Evolutionary conservation across 2,888 invertebrate genomes (phyloP).

Genomic region (Pollenia amentaria): DNA sequence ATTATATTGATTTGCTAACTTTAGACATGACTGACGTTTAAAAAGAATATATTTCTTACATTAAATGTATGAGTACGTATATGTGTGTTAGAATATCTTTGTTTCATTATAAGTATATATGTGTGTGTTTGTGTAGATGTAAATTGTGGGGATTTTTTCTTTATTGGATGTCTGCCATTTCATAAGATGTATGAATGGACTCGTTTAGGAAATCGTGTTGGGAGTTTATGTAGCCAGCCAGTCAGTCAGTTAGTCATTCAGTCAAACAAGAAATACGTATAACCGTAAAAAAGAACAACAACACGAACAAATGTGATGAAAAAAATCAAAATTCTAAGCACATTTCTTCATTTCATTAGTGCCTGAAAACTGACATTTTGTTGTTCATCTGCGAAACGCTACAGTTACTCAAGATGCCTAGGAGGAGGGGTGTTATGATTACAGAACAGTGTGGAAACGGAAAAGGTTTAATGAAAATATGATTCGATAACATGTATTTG

Average conservation of each 20-base stretch:
- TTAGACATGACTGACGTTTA: slow-evolving; percentile 81
- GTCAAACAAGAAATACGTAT: slow-evolving; percentile 46
- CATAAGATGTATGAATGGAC: slow-evolving; percentile 57
- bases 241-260: slow-evolving; percentile 59
- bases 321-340: slow-evolving; percentile 83
- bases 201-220: slow-evolving; percentile 26
- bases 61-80: slow-evolving; percentile 31
- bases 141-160: slow-evolving; percentile 63
- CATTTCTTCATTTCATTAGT: slow-evolving; percentile 83
- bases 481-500: no score
- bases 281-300: slow-evolving; percentile 52
- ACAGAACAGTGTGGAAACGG: slow-evolving; percentile 27
- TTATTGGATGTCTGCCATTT: slow-evolving; percentile 68
- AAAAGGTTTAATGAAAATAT: background rate
- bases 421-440: slow-evolving; percentile 19
- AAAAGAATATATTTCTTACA: slow-evolving; percentile 70
- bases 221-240: slow-evolving; percentile 47
- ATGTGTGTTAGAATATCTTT: background rate
- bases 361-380: slow-evolving; percentile 75
- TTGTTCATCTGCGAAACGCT: slow-evolving; percentile 34
- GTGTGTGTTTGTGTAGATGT: slow-evolving; percentile 30
- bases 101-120: background rate
- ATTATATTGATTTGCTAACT: slow-evolving; percentile 83
- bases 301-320: slow-evolving; percentile 55
- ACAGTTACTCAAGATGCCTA: slow-evolving; percentile 38